These are phyloP conservation scores for Mycogona germanica DNA, from an alignment of 2,888 invertebrate species.

Conservation along the genomic window DNA sequence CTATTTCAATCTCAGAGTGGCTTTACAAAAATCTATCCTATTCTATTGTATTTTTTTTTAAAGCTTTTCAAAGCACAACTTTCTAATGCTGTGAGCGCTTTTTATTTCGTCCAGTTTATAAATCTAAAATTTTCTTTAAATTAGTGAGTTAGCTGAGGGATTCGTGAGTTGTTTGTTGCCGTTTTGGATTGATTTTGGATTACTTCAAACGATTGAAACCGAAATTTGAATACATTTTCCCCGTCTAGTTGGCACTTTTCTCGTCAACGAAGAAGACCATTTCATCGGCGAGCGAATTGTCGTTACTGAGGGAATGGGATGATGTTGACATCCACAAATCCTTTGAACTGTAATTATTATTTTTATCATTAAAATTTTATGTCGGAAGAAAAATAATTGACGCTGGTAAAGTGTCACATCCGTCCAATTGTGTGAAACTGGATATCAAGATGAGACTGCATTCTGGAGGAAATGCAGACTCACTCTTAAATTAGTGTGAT, in stretches of 20 bases:
- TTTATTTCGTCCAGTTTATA: neutral
- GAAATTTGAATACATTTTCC: slow-evolving; percentile 14
- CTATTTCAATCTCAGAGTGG: too few species aligned
- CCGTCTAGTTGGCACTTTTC: slow-evolving; percentile 23
- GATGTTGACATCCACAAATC: slow-evolving; percentile 52
- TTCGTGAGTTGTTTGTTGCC: neutral
- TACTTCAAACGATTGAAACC: slow-evolving; percentile 12
- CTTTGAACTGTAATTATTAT: slow-evolving; percentile 38
- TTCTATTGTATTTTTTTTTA: too few species aligned
- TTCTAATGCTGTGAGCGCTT: too few species aligned
- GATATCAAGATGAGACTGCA: too few species aligned
- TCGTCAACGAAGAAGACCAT: slow-evolving; percentile 15
- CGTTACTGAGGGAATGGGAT: slow-evolving; percentile 33
- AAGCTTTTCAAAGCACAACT: too few species aligned
- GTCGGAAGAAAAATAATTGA: neutral
- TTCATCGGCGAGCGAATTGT: neutral
- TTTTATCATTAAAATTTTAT: neutral
- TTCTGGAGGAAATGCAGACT: too few species aligned
- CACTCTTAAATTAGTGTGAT: too few species aligned
- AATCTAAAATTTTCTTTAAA: neutral
- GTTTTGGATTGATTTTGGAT: too few species aligned
- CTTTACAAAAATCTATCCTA: too few species aligned
- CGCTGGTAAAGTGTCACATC: too few species aligned
- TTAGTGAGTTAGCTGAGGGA: neutral
- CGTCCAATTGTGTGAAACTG: too few species aligned